Conservation (phyloP, 2,888 invertebrate species). For the Chirona hameri region DNA sequence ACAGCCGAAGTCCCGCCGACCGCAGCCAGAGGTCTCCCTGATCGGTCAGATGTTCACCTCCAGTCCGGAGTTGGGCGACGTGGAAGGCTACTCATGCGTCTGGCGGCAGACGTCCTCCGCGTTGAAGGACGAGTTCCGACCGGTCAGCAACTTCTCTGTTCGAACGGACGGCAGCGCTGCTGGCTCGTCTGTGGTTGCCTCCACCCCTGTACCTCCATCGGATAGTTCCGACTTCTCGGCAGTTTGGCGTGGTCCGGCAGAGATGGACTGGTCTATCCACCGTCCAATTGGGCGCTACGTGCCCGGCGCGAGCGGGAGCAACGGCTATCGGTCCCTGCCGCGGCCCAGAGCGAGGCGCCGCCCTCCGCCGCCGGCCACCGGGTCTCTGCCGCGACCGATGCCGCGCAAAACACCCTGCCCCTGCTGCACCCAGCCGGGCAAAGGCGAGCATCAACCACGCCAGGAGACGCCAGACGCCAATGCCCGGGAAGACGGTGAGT, state of each 20-base stretch:
- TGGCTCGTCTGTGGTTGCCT: neutral
- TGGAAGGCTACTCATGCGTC: neutral
- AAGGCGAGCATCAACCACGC: constrained; percentile 78
- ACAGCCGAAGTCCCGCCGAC: neutral
- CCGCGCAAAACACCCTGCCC: neutral
- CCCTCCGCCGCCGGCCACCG: neutral
- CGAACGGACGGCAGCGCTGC: neutral
- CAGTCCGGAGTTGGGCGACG: constrained; percentile 37
- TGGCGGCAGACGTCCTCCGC: neutral
- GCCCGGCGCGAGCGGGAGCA: neutral
- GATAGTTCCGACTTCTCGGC: neutral
- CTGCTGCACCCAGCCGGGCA: constrained; percentile 63
- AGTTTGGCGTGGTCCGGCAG: neutral
- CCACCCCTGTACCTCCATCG: neutral
- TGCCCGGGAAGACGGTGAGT: too few species aligned
- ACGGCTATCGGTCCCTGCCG: neutral
- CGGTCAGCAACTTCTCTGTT: constrained; percentile 2
- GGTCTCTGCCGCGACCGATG: neutral
- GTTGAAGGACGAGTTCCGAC: neutral
- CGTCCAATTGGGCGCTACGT: neutral
- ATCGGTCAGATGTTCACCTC: constrained; percentile 40
- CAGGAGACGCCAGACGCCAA: constrained; percentile 84
- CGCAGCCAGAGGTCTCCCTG: constrained; percentile 35
- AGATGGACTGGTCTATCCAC: neutral
- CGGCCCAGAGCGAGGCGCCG: neutral